phyloP scores from a whole-genome alignment of 2,113 vertebrate species.

The Centrocercus urophasianus region DNA sequence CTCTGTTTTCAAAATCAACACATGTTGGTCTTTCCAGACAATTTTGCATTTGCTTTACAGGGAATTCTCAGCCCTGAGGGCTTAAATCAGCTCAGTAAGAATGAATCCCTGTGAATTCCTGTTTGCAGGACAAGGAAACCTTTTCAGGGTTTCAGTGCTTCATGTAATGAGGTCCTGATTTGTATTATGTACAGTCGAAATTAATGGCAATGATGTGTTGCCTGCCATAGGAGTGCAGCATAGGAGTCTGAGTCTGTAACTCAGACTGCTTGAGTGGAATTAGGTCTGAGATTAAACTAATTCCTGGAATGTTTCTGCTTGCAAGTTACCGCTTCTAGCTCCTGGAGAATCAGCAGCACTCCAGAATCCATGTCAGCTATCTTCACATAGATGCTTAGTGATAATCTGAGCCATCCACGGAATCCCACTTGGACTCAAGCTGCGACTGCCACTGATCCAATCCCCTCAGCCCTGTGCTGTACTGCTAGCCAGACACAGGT shows the following conservation, averaged over 20 bases:
- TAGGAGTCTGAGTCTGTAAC: not conserved
- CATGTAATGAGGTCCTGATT: not conserved
- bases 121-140: not conserved
- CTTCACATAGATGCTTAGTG: not conserved
- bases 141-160: slow-evolving; percentile 2
- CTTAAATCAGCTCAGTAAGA: slow-evolving; percentile 17
- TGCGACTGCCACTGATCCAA: not conserved
- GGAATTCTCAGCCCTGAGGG: slow-evolving; percentile 26
- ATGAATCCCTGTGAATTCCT: not conserved
- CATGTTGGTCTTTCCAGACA: not conserved
- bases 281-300: not conserved
- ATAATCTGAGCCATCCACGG: not conserved
- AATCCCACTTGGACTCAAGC: not conserved
- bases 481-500: not conserved
- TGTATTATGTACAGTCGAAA: not conserved
- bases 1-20: not conserved
- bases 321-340: not conserved
- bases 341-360: not conserved
- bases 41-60: not conserved
- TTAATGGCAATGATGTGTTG: not conserved
- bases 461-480: not conserved
- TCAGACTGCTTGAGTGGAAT: slow-evolving; percentile 29
- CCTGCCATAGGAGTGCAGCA: not conserved
- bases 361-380: not conserved
- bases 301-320: not conserved